Evolutionary conservation across 2,113 vertebrate genomes (phyloP).

Genomic region (Nerophis lumbriciformis): DNA sequence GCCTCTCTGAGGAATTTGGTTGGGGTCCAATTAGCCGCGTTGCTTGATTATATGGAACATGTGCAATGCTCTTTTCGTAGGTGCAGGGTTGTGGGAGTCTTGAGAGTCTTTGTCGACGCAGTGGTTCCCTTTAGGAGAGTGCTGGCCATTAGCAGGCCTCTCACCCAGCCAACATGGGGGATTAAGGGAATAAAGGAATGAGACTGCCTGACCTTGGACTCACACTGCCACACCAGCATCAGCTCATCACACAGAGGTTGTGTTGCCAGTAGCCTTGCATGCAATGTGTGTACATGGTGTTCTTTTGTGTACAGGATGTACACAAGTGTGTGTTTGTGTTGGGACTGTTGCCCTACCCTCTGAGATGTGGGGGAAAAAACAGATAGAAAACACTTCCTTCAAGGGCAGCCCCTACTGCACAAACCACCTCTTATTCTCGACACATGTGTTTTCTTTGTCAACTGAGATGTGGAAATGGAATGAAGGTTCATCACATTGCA

Average conservation of each 20-base stretch:
- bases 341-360: slow-evolving; percentile 20
- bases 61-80: slow-evolving; percentile 52
- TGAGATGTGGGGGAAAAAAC: slow-evolving; percentile 34
- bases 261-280: slow-evolving; percentile 19
- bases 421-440: slow-evolving; percentile 37
- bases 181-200: slow-evolving; percentile 66
- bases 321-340: slow-evolving; percentile 25
- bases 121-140: slow-evolving; percentile 44
- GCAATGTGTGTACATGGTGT: slow-evolving; percentile 5
- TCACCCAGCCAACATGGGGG: slow-evolving; percentile 59
- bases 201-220: slow-evolving; percentile 60
- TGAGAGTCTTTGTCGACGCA: slow-evolving; percentile 54
- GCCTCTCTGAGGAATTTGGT: slow-evolving; percentile 52
- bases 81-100: slow-evolving; percentile 49
- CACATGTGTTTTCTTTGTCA: slow-evolving; percentile 27
- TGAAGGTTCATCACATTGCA: slow-evolving; percentile 33
- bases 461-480: slow-evolving; percentile 41
- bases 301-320: background rate
- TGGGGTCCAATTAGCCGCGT: slow-evolving; percentile 57
- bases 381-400: slow-evolving; percentile 48
- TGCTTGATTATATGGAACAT: slow-evolving; percentile 65
- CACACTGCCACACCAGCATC: slow-evolving; percentile 38
- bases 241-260: slow-evolving; percentile 21
- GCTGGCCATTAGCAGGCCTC: slow-evolving; percentile 67
- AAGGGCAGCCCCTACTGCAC: slow-evolving; percentile 35